Evolutionary conservation across 2,113 vertebrate species (phyloP).

Genomic region (Lucifuga dentata): DNA sequence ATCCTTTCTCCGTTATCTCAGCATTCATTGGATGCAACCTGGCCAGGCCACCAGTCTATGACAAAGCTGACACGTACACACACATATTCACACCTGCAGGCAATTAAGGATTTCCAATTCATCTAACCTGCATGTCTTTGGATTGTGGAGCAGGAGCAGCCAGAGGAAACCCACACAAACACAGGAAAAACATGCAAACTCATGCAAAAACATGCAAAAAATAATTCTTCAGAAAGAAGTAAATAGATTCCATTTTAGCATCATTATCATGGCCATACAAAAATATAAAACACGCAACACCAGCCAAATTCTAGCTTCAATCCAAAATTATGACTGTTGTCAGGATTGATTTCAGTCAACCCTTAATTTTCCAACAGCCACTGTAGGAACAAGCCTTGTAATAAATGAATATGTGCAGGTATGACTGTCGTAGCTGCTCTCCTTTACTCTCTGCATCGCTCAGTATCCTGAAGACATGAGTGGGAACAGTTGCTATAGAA

Average conservation of each 20-base stretch:
- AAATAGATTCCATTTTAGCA: too few relatives aligned
- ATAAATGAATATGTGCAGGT: slow-evolving; percentile 47
- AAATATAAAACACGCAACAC: neutral
- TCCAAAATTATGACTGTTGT: neutral
- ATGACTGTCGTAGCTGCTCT: slow-evolving; percentile 41
- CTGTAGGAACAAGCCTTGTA: neutral
- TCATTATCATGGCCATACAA: neutral
- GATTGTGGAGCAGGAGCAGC: too few relatives aligned
- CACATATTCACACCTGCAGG: too few relatives aligned
- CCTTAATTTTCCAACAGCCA: slow-evolving; percentile 17
- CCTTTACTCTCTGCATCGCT: slow-evolving; percentile 48
- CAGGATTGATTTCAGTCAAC: neutral
- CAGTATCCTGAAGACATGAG: slow-evolving; percentile 68
- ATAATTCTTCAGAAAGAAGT: neutral
- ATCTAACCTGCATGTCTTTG: too few relatives aligned
- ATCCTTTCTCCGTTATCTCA: too few relatives aligned
- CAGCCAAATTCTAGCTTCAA: neutral
- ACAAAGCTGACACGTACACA: too few relatives aligned
- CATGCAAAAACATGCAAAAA: neutral
- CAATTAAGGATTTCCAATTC: too few relatives aligned
- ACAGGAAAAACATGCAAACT: too few relatives aligned
- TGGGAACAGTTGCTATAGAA: slow-evolving; percentile 79
- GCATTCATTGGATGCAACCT: too few relatives aligned
- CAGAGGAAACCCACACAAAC: too few relatives aligned
- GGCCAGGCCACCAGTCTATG: too few relatives aligned